A percentile compares a stretch with the other conserved stretches of the same genome.
Evolutionary conservation across 2,888 invertebrate species (phyloP).

Genomic region (Andrena praecox): DNA sequence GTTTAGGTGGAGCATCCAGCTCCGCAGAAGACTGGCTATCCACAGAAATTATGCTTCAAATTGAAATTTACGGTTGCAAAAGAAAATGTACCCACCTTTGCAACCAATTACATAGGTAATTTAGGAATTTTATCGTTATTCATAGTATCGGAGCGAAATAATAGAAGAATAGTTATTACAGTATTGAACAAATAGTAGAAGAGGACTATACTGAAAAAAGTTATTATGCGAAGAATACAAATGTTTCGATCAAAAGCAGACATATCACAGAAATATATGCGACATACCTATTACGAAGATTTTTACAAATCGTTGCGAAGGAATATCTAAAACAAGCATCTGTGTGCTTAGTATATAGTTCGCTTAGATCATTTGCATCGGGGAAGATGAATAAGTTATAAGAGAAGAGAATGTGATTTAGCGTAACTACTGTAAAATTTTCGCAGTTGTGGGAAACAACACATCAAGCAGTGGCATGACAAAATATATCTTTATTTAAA

Average conservation of each 20-base stretch:
- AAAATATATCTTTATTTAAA: conserved; percentile 10
- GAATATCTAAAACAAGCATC: conserved; percentile 5
- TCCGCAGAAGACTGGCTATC: conserved; percentile 52
- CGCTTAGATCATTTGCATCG: conserved; percentile 7
- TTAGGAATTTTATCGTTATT: conserved; percentile 31
- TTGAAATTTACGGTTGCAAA: conserved; percentile 14
- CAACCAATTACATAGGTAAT: conserved; percentile 23
- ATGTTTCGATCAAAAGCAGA: conserved; percentile 29
- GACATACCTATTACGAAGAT: conserved; percentile 7
- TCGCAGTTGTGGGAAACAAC: not conserved
- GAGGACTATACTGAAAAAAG: conserved; percentile 1
- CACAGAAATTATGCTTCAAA: conserved; percentile 26
- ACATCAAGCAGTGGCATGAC: conserved; percentile 9
- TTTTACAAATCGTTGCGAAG: conserved; percentile 20
- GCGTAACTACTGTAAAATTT: conserved; percentile 23
- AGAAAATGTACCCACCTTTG: conserved; percentile 24
- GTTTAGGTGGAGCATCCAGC: conserved; percentile 21
- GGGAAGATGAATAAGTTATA: conserved; percentile 7
- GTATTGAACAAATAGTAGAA: conserved; percentile 22
- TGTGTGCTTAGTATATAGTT: conserved; percentile 31
- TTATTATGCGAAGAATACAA: conserved; percentile 36
- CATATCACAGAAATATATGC: conserved; percentile 18
- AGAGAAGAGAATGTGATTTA: conserved; percentile 39
- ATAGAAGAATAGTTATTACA: conserved; percentile 21
- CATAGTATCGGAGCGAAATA: conserved; percentile 10